Percentiles rank a stretch among this genome's conserved stretches.
Evolutionary conservation across 2,797 vertebrate species (phyloP).

Genomic region (Xenopus petersii): DNA sequence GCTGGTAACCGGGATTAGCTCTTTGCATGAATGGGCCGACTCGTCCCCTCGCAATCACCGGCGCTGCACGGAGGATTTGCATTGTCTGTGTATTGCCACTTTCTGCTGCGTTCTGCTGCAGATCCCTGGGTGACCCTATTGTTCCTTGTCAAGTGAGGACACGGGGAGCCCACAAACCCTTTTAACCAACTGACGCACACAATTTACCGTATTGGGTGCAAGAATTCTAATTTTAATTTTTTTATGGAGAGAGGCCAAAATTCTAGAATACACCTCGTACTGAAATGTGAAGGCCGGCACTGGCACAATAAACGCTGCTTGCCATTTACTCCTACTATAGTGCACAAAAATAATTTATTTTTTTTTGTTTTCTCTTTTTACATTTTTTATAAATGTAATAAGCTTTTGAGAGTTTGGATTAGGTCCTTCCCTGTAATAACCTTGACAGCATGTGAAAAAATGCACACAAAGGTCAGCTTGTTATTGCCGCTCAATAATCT

Average conservation of each 20-base stretch:
- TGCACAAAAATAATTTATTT: constrained; percentile 19
- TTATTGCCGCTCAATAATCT: constrained; percentile 29
- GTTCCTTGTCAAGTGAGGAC: constrained; percentile 16
- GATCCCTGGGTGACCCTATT: constrained; percentile 22
- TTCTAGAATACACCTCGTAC: constrained; percentile 22
- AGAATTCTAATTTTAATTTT: constrained; percentile 29
- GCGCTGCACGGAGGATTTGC: constrained; percentile 17
- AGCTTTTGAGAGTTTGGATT: constrained; percentile 31
- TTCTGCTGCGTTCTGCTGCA: neutral
- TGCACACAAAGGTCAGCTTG: constrained; percentile 34
- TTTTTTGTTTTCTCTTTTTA: neutral
- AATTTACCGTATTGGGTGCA: constrained; percentile 39
- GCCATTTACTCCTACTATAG: constrained; percentile 37
- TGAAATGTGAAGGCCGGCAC: neutral
- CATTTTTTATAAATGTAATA: too few species aligned
- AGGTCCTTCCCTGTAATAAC: constrained; percentile 39
- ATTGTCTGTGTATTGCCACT: constrained; percentile 16
- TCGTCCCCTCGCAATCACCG: constrained; percentile 25
- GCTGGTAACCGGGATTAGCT: constrained; percentile 41
- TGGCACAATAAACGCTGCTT: constrained; percentile 24
- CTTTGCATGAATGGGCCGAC: constrained; percentile 16
- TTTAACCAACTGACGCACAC: neutral
- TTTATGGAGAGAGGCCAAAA: constrained; percentile 34
- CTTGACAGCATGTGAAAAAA: constrained; percentile 18
- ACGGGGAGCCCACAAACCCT: constrained; percentile 7